phyloP scores from a whole-genome alignment of 53 echinoderm and acorn worm species.

The Echinometra lucunter region DNA sequence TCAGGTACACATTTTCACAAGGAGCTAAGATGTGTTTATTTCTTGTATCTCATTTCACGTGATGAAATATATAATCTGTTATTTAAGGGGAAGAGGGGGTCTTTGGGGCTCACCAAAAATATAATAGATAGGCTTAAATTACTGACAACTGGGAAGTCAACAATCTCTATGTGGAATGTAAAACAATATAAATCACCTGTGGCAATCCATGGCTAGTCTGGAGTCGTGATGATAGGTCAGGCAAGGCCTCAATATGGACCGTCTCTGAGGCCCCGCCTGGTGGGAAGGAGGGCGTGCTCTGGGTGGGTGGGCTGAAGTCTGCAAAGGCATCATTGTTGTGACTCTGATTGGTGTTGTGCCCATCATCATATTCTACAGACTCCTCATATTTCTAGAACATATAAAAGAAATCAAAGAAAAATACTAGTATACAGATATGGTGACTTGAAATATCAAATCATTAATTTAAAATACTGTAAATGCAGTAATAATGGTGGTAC shows the following conservation, averaged over 20 bases:
- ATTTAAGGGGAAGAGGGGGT: no score
- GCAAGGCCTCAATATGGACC: conserved; percentile 82
- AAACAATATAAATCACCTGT: conserved; percentile 13
- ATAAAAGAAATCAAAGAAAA: background rate
- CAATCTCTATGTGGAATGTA: background rate
- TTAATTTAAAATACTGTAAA: no score
- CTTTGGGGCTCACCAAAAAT: no score
- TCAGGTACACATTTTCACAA: no score
- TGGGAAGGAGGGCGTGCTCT: conserved; percentile 88
- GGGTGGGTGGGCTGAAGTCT: conserved; percentile 90
- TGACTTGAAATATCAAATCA: no score
- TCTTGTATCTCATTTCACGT: no score
- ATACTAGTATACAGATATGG: background rate
- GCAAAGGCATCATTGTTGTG: conserved; percentile 77
- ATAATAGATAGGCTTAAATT: no score
- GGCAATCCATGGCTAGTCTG: conserved; percentile 65
- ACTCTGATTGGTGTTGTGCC: conserved; percentile 71
- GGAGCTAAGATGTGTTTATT: no score
- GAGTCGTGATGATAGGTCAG: conserved; percentile 72
- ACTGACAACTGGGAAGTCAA: background rate
- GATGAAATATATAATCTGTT: no score
- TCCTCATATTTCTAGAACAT: conserved; percentile 90
- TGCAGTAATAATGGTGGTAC: no score
- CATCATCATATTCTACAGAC: conserved; percentile 74
- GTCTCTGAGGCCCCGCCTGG: conserved; percentile 77